phyloP scores from a whole-genome alignment of 2,797 vertebrate genomes.

The Coregonus suidteri region DNA sequence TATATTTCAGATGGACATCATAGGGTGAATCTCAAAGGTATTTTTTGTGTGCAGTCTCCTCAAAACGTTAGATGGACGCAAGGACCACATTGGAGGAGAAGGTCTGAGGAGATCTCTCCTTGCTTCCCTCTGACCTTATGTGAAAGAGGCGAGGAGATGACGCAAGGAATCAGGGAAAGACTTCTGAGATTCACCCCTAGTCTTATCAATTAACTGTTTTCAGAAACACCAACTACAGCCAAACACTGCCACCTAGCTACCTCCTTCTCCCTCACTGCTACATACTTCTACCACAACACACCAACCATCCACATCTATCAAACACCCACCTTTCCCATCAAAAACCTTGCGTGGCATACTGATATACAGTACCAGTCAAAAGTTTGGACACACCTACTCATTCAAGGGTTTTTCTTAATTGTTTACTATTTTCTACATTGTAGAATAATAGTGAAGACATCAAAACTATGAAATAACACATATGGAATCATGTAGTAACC shows the following conservation, averaged over 20 bases:
- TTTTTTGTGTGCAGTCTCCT: not conserved
- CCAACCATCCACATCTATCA: not conserved
- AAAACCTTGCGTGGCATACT: not conserved
- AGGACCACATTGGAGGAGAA: not conserved
- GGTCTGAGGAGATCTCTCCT: not conserved
- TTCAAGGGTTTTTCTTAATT: too few relatives aligned
- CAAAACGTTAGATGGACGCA: not conserved
- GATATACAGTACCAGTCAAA: not conserved
- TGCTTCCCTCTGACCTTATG: not conserved
- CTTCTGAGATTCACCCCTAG: not conserved
- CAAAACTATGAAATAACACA: too few relatives aligned
- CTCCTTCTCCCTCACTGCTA: slow-evolving; percentile 27
- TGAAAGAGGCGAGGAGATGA: not conserved
- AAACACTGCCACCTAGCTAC: slow-evolving; percentile 16
- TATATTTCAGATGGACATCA: too few relatives aligned
- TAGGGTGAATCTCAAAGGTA: too few relatives aligned
- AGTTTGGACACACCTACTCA: too few relatives aligned
- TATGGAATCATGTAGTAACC: too few relatives aligned
- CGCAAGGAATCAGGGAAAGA: not conserved
- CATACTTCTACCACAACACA: not conserved
- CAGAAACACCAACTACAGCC: slow-evolving; percentile 19
- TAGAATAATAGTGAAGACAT: too few relatives aligned
- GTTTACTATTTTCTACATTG: too few relatives aligned
- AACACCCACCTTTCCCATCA: slow-evolving; percentile 15
- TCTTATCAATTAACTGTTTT: slow-evolving; percentile 27